Evolutionary conservation across 2,113 vertebrate genomes (phyloP), one percentile per base, ranked within the genome.

Genomic region (Lagopus leucura): DNA sequence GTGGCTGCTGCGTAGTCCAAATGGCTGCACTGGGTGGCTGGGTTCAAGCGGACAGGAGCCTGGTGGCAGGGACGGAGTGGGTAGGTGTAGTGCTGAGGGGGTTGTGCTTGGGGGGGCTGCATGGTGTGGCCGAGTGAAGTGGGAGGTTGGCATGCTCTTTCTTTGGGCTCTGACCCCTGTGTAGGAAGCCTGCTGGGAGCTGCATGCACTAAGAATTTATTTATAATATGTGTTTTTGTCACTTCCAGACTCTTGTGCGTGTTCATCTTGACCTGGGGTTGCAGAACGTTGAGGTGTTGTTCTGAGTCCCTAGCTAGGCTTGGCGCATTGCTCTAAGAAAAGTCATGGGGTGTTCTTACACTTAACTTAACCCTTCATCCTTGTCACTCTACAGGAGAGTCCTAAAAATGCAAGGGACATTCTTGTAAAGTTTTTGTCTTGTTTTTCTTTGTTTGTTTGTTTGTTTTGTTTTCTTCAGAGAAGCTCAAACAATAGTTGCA

Each of bases 1-100:
- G 4, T 88, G 89, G 89, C n/a, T 93, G 67, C 82, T 9, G 0
- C 0, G 3, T 0, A 8, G 10, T 0, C 54, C 6, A 0, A 9
- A 3, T 0, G 19, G 21, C 38, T 0, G 13, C 1, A 0, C 27
- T 0, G 0, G 3, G 3, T 4, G 7, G 0, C 1, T 13, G 1
- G 6, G 1, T 1, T 8, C 27, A 4, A 2, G 8, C 0, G 15
- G 6, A 2, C 6, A 0, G 5, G 42, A 36, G 28, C 4, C 34
- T 25, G 66, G 11, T 15, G 2, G 2, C 0, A 0, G 6, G 5
- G 15, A 16, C 14, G 20, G 17, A 43, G 34, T n/a, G 6, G 94
- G 88, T 95, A 24, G 86, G 63, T 45, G 25, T 11, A 22, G 9
- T 10, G 15, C 7, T 5, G 7, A 0, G 13, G 4, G 8, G 11